Base-by-base conservation (phyloP, 2,888 invertebrate genomes). In the Automeris io region DNA sequence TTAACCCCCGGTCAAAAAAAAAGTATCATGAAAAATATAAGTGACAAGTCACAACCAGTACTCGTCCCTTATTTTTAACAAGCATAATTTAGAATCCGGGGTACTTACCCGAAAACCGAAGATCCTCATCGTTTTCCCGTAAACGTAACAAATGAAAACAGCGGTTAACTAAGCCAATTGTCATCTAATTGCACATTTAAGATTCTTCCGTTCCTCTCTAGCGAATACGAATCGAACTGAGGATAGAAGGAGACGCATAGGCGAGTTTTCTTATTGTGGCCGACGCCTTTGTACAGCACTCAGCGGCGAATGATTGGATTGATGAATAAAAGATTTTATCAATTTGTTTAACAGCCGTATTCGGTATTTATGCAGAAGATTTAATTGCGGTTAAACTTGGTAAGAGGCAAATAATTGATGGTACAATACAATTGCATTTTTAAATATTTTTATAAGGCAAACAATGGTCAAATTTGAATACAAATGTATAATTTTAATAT, bases 321-420 rank as follows among this genome's bases (percentile, higher is more conserved):
- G 62, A 76, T 85, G 83, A 83, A 85, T 85, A 82, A 85, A 85
- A 85, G 70, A 85, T 83, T 47, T 35, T 57, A 68, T 67, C 82
- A 83, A 85, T 85, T 83, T 85, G 80, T 77, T 70, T 70, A 73
- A 77, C 70, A 68, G 68, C 66, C 57, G 57, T 61, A 64, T 61
- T 48, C 45, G 63, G 61, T 65, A 78, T 81, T n/a, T 80, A 81
- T 76, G 67, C 79, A 64, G 70, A 72, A 73, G 76, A 79, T 76
- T 77, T 61, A 61, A 63, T 65, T 66, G 57, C 54, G 54, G 41
- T 22, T 35, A 34, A 29, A 39, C 1, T 19, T 21, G 23, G 5
- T 23, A 5, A 13, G 34, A 34, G 22, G 34, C 7, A 22, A 23
- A 34, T n/a, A 29, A 4, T 16, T 13, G 13, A 29, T 16, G 5